phyloP scores from a whole-genome alignment of 2,113 vertebrate genomes.

The Thamnophis sirtalis region DNA sequence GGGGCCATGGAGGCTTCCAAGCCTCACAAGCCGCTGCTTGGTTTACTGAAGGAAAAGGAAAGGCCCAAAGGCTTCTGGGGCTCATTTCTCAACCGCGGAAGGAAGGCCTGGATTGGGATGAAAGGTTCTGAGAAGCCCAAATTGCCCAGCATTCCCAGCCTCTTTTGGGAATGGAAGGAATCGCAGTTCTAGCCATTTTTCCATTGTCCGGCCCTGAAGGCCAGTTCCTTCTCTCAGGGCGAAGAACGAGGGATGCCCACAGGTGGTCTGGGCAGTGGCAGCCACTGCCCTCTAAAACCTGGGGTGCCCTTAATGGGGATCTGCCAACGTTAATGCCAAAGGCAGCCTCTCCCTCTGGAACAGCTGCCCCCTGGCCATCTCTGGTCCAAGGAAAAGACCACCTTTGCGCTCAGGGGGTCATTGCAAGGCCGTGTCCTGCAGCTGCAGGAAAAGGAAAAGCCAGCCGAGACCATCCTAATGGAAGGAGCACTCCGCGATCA shows the following conservation, averaged over 20 bases:
- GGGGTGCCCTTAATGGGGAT: background rate
- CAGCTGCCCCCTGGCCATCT: background rate
- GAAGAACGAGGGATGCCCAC: background rate
- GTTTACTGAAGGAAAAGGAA: background rate
- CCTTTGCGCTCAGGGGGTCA: too few relatives aligned
- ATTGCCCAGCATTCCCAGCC: background rate
- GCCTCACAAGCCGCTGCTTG: rapidly evolving
- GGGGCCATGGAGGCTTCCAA: background rate
- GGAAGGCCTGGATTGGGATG: background rate
- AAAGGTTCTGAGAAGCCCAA: background rate
- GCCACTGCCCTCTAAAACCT: background rate
- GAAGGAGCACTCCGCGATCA: background rate
- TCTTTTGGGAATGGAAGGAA: background rate
- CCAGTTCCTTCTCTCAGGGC: background rate
- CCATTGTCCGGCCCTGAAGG: background rate
- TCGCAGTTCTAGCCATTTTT: background rate
- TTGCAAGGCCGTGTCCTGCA: background rate
- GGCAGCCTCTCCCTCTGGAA: background rate
- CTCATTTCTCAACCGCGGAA: background rate
- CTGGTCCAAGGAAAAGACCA: too few relatives aligned
- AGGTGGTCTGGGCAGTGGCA: too few relatives aligned
- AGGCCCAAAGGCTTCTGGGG: background rate
- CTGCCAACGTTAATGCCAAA: background rate
- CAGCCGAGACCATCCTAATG: background rate
- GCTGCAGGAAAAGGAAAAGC: background rate